phyloP scores from a whole-genome alignment of 2,113 vertebrate species.

The Barnardius zonarius region DNA sequence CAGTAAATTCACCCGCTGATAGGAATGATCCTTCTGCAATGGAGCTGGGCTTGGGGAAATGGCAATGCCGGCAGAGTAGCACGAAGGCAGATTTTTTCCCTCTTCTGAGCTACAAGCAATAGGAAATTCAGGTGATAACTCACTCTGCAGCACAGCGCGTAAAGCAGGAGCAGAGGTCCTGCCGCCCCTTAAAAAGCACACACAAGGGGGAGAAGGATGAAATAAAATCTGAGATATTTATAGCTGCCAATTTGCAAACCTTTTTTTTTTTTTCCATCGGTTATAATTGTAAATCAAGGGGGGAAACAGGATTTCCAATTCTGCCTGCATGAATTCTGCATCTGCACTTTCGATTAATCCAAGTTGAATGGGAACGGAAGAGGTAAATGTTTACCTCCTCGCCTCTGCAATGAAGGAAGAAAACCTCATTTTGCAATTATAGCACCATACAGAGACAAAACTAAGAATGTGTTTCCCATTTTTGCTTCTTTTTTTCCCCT shows the following conservation, averaged over 20 bases:
- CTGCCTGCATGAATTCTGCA: neutral
- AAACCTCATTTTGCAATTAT: neutral
- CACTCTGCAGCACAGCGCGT: rapidly evolving
- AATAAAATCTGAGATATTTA: neutral
- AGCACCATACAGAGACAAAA: neutral
- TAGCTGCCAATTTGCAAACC: neutral
- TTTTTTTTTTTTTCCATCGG: neutral
- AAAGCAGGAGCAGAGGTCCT: neutral
- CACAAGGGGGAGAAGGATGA: neutral
- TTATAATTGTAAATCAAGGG: neutral
- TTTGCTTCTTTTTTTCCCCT: neutral
- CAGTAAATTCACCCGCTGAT: neutral
- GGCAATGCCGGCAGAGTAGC: neutral
- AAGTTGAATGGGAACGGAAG: neutral
- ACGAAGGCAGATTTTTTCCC: neutral
- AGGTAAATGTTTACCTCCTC: neutral
- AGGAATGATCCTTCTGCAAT: rapidly evolving
- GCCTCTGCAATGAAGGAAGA: neutral
- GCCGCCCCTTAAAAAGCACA: neutral
- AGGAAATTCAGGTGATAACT: neutral
- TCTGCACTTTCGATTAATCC: neutral
- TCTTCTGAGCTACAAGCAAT: neutral
- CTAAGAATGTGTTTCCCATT: neutral
- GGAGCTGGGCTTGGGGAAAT: neutral
- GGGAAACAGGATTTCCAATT: neutral